Percentiles rank a stretch among this genome's conserved stretches.
phyloP scores from a whole-genome alignment of 2,797 vertebrate species.

The Poeciliopsis infans region DNA sequence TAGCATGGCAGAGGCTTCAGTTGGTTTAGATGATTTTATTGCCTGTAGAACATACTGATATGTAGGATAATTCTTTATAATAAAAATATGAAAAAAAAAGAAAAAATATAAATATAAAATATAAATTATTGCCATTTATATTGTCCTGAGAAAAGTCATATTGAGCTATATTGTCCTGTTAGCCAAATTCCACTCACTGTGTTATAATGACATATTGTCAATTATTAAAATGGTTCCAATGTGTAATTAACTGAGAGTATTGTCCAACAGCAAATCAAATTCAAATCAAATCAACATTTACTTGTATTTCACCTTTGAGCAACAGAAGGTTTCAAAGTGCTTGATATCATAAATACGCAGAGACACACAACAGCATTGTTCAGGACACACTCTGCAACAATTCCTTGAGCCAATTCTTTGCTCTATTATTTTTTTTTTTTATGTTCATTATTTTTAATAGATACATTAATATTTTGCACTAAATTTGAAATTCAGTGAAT shows the following conservation, averaged over 20 bases:
- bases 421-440: neutral
- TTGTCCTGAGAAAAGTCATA: neutral
- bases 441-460: neutral
- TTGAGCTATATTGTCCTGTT: neutral
- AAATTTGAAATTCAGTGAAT: neutral
- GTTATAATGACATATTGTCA: neutral
- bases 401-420: neutral
- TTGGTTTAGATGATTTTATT: slow-evolving; percentile 1
- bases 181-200: neutral
- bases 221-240: neutral
- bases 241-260: neutral
- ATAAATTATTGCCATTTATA: too few relatives aligned
- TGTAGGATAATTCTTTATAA: neutral
- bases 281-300: too few relatives aligned
- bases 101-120: too few relatives aligned
- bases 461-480: neutral
- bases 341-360: too few relatives aligned
- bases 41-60: neutral
- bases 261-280: neutral
- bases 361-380: neutral
- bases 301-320: too few relatives aligned
- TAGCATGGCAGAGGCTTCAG: slow-evolving; percentile 13
- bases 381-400: neutral
- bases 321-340: too few relatives aligned
- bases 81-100: neutral